Conservation (phyloP, 1,140 invertebrate genomes). For the Drosophila takahashii region DNA sequence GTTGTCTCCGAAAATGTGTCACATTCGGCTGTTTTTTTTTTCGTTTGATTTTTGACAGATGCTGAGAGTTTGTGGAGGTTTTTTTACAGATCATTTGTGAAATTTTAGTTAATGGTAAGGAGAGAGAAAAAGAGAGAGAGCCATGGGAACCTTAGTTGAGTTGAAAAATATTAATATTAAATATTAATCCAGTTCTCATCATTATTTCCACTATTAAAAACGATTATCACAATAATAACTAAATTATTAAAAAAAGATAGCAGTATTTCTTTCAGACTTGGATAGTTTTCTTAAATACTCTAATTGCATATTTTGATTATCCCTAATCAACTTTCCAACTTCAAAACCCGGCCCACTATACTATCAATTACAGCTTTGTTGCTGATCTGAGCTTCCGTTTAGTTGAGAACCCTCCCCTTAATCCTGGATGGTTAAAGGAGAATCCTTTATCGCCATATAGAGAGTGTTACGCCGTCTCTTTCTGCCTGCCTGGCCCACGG, state of each 20-base stretch:
- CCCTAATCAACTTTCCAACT: constrained; percentile 13
- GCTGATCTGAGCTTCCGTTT: constrained; percentile 29
- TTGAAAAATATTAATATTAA: too few relatives aligned
- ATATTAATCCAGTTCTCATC: too few relatives aligned
- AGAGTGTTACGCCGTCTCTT: neutral
- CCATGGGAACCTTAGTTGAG: neutral
- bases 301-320: neutral
- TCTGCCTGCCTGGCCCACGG: constrained; percentile 6
- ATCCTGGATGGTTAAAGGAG: neutral
- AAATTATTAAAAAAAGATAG: neutral
- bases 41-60: constrained; percentile 34
- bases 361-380: constrained; percentile 29
- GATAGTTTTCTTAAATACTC: neutral
- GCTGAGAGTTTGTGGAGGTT: constrained; percentile 17
- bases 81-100: constrained; percentile 7
- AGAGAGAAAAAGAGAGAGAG: too few relatives aligned
- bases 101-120: neutral
- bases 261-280: too few relatives aligned
- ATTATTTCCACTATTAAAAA: too few relatives aligned
- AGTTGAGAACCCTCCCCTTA: constrained; percentile 8
- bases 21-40: constrained; percentile 2
- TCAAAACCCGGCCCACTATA: constrained; percentile 17
- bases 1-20: constrained; percentile 28
- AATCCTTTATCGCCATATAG: constrained; percentile 9
- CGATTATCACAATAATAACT: too few relatives aligned